Evolutionary conservation across 2,797 vertebrate genomes (phyloP).

Genomic region (Syngnathus rostellatus): DNA sequence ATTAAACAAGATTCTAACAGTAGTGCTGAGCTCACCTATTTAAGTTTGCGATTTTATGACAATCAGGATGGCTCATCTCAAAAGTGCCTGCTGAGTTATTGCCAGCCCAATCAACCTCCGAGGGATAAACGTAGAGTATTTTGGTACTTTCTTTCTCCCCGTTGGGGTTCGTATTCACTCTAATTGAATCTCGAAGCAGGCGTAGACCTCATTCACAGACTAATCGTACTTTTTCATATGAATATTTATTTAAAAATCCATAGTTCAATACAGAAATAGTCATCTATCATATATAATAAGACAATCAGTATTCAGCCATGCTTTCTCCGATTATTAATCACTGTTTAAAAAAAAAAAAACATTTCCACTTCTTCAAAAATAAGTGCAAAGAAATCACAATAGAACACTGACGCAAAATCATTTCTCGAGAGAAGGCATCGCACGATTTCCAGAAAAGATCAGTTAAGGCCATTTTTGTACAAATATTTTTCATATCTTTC

Average conservation of each 20-base stretch:
- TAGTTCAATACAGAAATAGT: slow-evolving; percentile 83
- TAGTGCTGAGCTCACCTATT: background rate
- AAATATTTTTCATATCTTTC: slow-evolving; percentile 57
- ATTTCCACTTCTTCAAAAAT: slow-evolving; percentile 17
- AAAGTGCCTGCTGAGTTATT: slow-evolving; percentile 13
- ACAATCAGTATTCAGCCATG: slow-evolving; percentile 76
- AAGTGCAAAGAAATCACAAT: slow-evolving; percentile 74
- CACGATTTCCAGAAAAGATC: slow-evolving; percentile 84
- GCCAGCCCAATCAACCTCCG: slow-evolving; percentile 29
- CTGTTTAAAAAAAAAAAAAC: slow-evolving; percentile 57
- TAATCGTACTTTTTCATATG: slow-evolving; percentile 61
- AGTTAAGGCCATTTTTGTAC: slow-evolving; percentile 97
- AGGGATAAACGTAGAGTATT: slow-evolving; percentile 12
- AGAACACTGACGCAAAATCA: slow-evolving; percentile 81
- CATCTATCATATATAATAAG: slow-evolving; percentile 71
- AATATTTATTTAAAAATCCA: slow-evolving; percentile 88
- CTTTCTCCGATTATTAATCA: slow-evolving; percentile 69
- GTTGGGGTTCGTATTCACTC: background rate
- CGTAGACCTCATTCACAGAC: slow-evolving; percentile 7
- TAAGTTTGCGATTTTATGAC: slow-evolving; percentile 5
- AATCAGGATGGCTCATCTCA: slow-evolving; percentile 25
- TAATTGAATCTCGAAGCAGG: slow-evolving; percentile 19
- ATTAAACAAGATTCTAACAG: background rate
- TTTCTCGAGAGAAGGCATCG: slow-evolving; percentile 85
- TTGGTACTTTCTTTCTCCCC: slow-evolving; percentile 4